Evolutionary conservation across 2,797 vertebrate species (phyloP).

Genomic region (Manis javanica): DNA sequence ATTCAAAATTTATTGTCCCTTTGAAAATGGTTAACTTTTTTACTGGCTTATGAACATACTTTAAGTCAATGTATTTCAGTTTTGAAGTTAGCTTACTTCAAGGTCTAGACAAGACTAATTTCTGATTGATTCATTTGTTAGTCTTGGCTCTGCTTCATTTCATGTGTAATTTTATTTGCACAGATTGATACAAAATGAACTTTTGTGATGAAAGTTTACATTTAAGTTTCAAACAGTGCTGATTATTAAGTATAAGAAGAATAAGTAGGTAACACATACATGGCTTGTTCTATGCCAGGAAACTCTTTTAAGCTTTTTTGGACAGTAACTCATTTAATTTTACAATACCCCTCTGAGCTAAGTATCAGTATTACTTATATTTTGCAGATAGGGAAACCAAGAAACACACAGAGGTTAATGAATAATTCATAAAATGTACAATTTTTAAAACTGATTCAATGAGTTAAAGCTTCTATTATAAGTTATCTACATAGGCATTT

Average conservation of each 20-base stretch:
- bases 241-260: neutral
- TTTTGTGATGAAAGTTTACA: neutral
- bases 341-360: neutral
- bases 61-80: neutral
- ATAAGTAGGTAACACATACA: neutral
- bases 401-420: neutral
- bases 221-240: neutral
- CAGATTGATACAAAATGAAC: neutral
- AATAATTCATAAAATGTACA: conserved; percentile 26
- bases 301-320: neutral
- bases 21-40: neutral
- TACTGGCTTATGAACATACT: neutral
- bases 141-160: neutral
- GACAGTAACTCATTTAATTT: neutral
- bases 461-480: neutral
- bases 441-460: conserved; percentile 2
- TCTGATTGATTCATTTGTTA: neutral
- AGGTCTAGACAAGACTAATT: neutral
- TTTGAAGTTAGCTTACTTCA: conserved; percentile 6
- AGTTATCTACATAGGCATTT: neutral
- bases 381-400: neutral
- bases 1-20: neutral
- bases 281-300: neutral
- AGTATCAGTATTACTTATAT: neutral
- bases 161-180: neutral